Evolutionary conservation across 2,113 vertebrate species (phyloP).

Genomic region (Sceloporus undulatus): DNA sequence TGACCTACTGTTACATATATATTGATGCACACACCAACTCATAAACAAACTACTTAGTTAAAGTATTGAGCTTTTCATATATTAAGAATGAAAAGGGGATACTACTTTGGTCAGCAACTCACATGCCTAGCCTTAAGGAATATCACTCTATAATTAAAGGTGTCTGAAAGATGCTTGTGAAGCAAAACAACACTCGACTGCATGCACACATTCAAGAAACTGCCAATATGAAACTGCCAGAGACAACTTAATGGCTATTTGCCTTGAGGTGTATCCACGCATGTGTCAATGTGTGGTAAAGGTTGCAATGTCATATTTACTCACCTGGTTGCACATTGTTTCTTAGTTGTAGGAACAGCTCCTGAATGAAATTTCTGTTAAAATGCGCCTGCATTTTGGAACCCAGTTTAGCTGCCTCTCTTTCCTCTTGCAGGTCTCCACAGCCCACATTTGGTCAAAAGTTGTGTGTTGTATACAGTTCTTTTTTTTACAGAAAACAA

Average conservation of each 20-base stretch:
- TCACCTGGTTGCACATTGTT: neutral
- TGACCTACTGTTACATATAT: neutral
- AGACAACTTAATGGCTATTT: neutral
- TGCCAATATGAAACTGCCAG: neutral
- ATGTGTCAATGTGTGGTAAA: neutral
- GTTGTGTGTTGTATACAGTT: too few species aligned
- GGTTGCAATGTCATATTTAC: neutral
- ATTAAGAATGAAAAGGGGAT: neutral
- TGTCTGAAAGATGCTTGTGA: neutral
- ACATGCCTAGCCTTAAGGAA: neutral
- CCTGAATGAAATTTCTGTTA: neutral
- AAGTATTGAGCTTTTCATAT: neutral
- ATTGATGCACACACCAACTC: neutral
- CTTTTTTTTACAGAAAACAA: too few species aligned
- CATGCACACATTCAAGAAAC: neutral
- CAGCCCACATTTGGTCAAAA: too few species aligned
- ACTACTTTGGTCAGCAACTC: neutral
- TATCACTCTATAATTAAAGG: slow-evolving; percentile 3
- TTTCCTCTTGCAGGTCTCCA: neutral
- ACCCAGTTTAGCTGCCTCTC: too few species aligned
- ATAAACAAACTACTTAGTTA: neutral
- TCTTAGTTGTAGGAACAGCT: neutral
- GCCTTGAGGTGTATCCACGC: neutral
- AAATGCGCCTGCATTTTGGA: neutral
- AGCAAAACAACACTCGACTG: neutral